Evolutionary conservation across 2,797 vertebrate genomes (phyloP).

Genomic region (Pteropus rufus): DNA sequence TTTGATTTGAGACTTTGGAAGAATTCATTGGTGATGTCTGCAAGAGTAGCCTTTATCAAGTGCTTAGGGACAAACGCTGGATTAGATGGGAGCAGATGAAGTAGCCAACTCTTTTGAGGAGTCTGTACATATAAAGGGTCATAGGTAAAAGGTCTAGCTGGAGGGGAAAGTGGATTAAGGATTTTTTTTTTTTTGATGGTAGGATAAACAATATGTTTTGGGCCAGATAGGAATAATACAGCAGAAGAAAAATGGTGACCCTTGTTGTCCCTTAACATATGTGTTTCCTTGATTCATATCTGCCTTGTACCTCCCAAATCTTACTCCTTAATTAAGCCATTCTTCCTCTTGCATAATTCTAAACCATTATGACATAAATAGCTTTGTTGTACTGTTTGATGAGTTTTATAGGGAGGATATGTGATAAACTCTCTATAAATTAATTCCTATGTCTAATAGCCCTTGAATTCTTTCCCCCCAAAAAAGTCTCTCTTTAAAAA

Average conservation of each 20-base stretch:
- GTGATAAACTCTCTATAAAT: constrained; percentile 15
- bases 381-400: constrained; percentile 33
- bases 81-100: background rate
- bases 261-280: background rate
- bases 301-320: constrained; percentile 31
- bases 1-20: background rate
- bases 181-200: background rate
- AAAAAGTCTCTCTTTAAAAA: background rate
- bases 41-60: background rate
- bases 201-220: background rate
- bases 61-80: background rate
- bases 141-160: background rate
- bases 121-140: background rate
- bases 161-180: background rate
- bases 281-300: background rate
- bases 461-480: background rate
- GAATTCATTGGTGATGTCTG: background rate
- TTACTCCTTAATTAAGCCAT: constrained; percentile 44
- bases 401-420: constrained; percentile 32
- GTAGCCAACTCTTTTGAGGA: background rate
- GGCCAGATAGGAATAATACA: background rate
- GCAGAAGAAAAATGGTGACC: background rate
- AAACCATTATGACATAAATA: constrained; percentile 27
- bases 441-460: background rate
- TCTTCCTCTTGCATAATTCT: constrained; percentile 37